Evolutionary conservation across 2,888 invertebrate species (phyloP), one percentile per base, ranked within the genome.

Genomic region (Cerastis leucographa): DNA sequence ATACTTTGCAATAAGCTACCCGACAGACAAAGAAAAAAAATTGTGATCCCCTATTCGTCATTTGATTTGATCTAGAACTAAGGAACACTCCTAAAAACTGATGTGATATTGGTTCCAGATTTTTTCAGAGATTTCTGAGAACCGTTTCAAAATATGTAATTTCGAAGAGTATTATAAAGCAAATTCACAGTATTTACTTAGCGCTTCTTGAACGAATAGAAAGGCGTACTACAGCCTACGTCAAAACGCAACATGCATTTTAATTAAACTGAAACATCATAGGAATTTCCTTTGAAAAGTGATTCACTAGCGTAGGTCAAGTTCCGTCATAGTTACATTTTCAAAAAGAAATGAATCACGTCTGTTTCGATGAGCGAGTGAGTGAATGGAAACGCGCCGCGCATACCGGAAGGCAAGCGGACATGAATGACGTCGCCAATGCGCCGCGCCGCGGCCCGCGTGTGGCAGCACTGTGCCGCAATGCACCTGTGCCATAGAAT

Each of bases 401-500:
- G 89, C 85, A 85, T 83, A 85, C 84, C 85, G 85, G 85, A 88
- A 88, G 82, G 81, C 65, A 71, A 67, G 42, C 86, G 87, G 87
- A 87, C 83, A 78, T 82, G 80, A 85, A 86, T 89, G 88, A 88
- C 85, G 87, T 88, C 85, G 79, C 14, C 86, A 61, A 82, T 79
- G 80, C 80, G 73, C 76, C 74, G 80, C 80, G 73, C 76, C 74
- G 77, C 79, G 73, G 78, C 65, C 35, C 74, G 81, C 76, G 67
- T 74, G 82, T 71, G 71, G 74, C 77, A 76, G 76, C 62, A 74
- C 77, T 67, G 74, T 80, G 87, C 89, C 88, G 89, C 90, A 92
- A 84, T 90, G 90, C 91, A 91, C 88, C 89, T 89, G 87, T 86
- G 72, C 46, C 89, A 90, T 74, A 89, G 90, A 91, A 46, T 86